phyloP scores from a whole-genome alignment of 2,888 invertebrate species.

The Zhuqinia jingwanae region DNA sequence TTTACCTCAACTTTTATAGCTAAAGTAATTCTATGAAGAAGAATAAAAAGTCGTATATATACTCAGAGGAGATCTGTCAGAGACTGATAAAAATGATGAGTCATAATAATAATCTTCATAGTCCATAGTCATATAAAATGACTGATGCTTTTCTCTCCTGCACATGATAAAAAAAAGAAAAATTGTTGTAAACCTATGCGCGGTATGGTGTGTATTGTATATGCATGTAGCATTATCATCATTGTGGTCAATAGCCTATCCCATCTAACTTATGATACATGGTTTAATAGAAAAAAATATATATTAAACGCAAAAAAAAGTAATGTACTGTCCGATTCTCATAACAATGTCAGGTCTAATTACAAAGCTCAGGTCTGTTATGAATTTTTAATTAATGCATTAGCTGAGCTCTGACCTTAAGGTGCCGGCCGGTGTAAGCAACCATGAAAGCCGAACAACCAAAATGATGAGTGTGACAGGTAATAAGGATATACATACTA shows the following conservation, averaged over 20 bases:
- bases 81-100: constrained; percentile 50
- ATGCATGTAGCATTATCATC: too few relatives aligned
- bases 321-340: neutral
- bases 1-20: neutral
- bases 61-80: constrained; percentile 41
- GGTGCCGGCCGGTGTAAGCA: too few relatives aligned
- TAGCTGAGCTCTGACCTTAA: constrained; percentile 46
- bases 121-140: too few relatives aligned
- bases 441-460: neutral
- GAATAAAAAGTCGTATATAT: too few relatives aligned
- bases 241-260: constrained; percentile 32
- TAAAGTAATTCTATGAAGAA: constrained; percentile 44
- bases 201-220: too few relatives aligned
- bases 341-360: constrained; percentile 58
- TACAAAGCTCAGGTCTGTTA: constrained; percentile 46
- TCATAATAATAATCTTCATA: constrained; percentile 36
- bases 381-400: constrained; percentile 61
- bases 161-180: neutral
- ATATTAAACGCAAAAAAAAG: neutral
- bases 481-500: too few relatives aligned
- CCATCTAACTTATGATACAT: neutral
- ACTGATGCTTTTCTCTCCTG: neutral
- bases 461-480: neutral
- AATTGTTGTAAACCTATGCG: too few relatives aligned
- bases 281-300: constrained; percentile 35